Percentiles rank a stretch among this genome's conserved stretches.
These are phyloP conservation scores for Habropoda laboriosa DNA, from an alignment of 1,140 invertebrate genomes.

Conservation along the genomic window DNA sequence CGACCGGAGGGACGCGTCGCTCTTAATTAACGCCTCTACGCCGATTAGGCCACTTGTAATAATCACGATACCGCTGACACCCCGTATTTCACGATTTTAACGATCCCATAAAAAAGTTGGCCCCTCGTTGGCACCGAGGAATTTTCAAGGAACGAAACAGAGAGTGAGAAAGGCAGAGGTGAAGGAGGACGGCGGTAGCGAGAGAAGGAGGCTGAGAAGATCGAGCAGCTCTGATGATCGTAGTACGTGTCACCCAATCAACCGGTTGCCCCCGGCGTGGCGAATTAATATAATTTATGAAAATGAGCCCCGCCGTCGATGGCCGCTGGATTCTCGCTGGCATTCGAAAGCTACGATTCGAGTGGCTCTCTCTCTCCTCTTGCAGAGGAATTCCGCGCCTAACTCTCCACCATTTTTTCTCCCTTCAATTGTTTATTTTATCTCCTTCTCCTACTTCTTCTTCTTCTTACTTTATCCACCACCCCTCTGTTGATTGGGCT, in stretches of 20 bases:
- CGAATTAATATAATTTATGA: slow-evolving; percentile 80
- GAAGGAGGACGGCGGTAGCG: background rate
- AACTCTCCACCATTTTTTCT: slow-evolving; percentile 16
- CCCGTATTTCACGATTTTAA: slow-evolving; percentile 58
- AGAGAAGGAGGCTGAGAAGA: background rate
- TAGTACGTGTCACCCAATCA: slow-evolving; percentile 73
- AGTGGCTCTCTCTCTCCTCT: too few species aligned
- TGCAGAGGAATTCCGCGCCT: slow-evolving; percentile 8
- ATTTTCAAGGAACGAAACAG: background rate
- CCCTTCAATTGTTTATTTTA: background rate
- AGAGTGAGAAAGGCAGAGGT: background rate
- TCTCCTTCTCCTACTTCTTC: background rate
- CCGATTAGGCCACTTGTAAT: slow-evolving; percentile 53
- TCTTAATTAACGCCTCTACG: slow-evolving; percentile 56
- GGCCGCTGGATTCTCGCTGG: slow-evolving; percentile 64
- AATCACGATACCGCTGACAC: slow-evolving; percentile 51
- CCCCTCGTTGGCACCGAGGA: slow-evolving; percentile 14
- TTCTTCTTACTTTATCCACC: background rate
- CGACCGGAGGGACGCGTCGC: background rate
- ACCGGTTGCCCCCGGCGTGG: slow-evolving; percentile 64
- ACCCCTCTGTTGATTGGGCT: background rate
- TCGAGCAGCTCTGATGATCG: slow-evolving; percentile 18
- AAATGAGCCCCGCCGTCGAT: slow-evolving; percentile 76
- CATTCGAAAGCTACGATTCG: slow-evolving; percentile 17
- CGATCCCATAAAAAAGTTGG: slow-evolving; percentile 47